Evolutionary conservation across 1,140 invertebrate genomes (phyloP).

Genomic region (Drosophila eugracilis): DNA sequence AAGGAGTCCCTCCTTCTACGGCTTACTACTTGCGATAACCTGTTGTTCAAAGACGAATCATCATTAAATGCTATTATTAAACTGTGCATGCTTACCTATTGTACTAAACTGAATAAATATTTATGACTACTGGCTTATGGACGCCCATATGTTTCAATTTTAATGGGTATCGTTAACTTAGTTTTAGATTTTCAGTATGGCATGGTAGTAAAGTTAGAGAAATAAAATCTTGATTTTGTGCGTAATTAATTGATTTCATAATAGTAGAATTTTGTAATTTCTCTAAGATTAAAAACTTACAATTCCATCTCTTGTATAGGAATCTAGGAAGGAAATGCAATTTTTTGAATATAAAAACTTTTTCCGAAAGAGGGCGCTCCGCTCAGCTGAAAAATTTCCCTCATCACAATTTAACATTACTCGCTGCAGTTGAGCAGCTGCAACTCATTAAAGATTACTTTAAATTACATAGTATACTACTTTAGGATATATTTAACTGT

Average conservation of each 20-base stretch:
- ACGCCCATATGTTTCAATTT: neutral
- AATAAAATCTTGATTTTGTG: neutral
- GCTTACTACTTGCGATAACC: constrained; percentile 60
- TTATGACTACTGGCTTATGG: constrained; percentile 52
- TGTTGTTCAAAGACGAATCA: constrained; percentile 56
- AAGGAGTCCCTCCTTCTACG: constrained; percentile 34
- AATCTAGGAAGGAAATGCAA: too few relatives aligned
- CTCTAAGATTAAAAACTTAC: too few relatives aligned
- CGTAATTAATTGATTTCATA: neutral
- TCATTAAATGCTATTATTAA: constrained; percentile 54
- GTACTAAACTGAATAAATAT: constrained; percentile 70
- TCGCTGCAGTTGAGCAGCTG: neutral
- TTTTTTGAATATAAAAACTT: neutral
- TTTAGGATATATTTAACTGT: neutral
- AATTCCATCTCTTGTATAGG: too few relatives aligned
- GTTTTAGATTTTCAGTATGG: neutral
- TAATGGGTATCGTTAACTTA: neutral
- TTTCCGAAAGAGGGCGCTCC: constrained; percentile 5
- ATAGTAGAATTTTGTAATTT: neutral
- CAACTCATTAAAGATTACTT: neutral
- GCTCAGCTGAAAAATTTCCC: constrained; percentile 19
- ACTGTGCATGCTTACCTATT: constrained; percentile 72
- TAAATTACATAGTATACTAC: too few relatives aligned
- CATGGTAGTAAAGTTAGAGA: neutral
- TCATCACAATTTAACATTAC: neutral